Percentiles rank a stretch among this genome's conserved stretches.
These are phyloP conservation scores for Diadema setosum DNA, from an alignment of 35 echinoderm and acorn worm species.

Conservation along the genomic window DNA sequence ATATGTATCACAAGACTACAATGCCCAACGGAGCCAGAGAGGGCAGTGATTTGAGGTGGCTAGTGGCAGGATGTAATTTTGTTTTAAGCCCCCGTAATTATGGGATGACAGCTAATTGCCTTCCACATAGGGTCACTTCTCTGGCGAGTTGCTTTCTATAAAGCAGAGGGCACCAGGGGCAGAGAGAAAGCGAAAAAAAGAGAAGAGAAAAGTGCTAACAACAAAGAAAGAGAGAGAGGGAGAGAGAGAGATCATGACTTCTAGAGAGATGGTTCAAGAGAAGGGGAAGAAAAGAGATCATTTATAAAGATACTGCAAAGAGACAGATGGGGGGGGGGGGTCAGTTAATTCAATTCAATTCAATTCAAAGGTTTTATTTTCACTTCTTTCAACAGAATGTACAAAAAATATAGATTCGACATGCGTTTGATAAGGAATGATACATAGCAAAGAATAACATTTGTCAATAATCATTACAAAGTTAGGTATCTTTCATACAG, in stretches of 20 bases:
- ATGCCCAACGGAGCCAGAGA: not conserved
- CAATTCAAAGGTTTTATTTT: no score
- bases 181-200: not conserved
- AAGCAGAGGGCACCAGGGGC: not conserved
- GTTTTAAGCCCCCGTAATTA: conserved; percentile 6
- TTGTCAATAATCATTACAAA: no score
- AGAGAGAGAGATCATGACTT: not conserved
- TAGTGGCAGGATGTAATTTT: not conserved
- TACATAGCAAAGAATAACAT: no score
- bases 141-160: not conserved
- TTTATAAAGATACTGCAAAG: no score
- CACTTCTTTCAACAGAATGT: no score
- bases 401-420: no score
- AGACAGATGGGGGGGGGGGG: no score
- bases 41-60: not conserved
- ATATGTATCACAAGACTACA: no score
- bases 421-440: no score
- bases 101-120: not conserved
- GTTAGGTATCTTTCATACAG: no score
- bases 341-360: no score
- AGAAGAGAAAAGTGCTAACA: not conserved
- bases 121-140: not conserved
- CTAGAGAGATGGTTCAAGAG: not conserved
- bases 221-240: not conserved
- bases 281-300: not conserved